Percentiles rank a stretch among this genome's conserved stretches.
Conservation (phyloP, 2,113 vertebrate genomes). For the Cyprinodon variegatus region DNA sequence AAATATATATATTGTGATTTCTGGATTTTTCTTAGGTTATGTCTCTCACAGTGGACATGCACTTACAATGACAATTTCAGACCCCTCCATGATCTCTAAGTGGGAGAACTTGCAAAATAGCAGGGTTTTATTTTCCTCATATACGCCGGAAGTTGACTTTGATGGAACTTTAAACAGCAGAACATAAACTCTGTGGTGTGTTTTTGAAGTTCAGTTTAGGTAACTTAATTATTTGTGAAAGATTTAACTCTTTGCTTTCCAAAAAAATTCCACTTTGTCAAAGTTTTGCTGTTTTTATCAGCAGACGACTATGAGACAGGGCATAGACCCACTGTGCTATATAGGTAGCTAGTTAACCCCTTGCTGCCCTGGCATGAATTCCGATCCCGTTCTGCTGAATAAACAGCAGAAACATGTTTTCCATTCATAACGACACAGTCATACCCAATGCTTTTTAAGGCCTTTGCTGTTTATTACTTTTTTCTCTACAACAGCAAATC, state of each 20-base stretch:
- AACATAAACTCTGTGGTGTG: too few relatives aligned
- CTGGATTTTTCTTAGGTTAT: too few relatives aligned
- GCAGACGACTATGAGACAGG: constrained; percentile 31
- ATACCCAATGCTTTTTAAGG: constrained; percentile 73
- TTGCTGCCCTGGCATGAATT: constrained; percentile 3
- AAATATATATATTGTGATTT: too few relatives aligned
- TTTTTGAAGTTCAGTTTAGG: too few relatives aligned
- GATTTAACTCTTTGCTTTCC: not conserved
- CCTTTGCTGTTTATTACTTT: constrained; percentile 82
- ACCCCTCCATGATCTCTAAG: too few relatives aligned
- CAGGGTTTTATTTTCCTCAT: too few relatives aligned
- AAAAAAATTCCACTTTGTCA: not conserved
- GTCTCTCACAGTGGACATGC: too few relatives aligned
- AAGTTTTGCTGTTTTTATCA: constrained; percentile 23
- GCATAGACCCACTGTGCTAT: constrained; percentile 20
- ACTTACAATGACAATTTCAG: too few relatives aligned
- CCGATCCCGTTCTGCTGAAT: not conserved
- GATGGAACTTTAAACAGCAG: too few relatives aligned
- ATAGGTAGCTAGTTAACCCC: not conserved
- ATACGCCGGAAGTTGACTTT: too few relatives aligned
- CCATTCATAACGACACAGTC: constrained; percentile 57
- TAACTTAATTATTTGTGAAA: too few relatives aligned
- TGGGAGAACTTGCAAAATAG: too few relatives aligned
- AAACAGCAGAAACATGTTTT: not conserved
- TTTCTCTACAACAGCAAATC: constrained; percentile 82